phyloP scores from a whole-genome alignment of 2,113 vertebrate species.

The Sorex fumeus region DNA sequence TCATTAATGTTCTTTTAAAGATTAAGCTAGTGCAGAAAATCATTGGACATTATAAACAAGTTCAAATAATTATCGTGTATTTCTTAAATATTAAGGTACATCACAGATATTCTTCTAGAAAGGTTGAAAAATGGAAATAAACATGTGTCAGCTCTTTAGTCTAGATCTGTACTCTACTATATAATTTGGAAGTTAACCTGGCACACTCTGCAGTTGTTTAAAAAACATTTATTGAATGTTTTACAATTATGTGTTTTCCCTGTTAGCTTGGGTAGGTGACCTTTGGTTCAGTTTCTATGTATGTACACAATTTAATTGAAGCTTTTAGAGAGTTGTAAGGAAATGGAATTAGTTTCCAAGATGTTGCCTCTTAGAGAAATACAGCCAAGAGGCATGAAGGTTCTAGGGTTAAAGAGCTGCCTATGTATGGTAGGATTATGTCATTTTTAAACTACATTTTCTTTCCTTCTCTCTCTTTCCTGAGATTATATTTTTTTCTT shows the following conservation, averaged over 20 bases:
- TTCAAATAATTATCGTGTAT: slow-evolving; percentile 61
- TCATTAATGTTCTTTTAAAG: slow-evolving; percentile 59
- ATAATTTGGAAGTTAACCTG: slow-evolving; percentile 70
- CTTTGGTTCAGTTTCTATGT: slow-evolving; percentile 76
- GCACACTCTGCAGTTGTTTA: slow-evolving; percentile 52
- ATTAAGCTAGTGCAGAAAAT: slow-evolving; percentile 65
- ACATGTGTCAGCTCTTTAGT: not conserved
- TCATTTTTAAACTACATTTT: slow-evolving; percentile 54
- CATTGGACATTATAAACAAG: slow-evolving; percentile 52
- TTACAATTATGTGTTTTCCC: slow-evolving; percentile 73
- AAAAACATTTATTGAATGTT: slow-evolving; percentile 77
- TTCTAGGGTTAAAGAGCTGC: slow-evolving; percentile 68
- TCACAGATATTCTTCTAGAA: not conserved
- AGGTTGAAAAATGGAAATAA: slow-evolving; percentile 6
- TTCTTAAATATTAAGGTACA: slow-evolving; percentile 61
- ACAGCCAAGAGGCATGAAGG: slow-evolving; percentile 51
- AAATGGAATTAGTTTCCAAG: slow-evolving; percentile 73
- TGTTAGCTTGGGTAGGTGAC: slow-evolving; percentile 77
- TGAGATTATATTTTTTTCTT: slow-evolving; percentile 22
- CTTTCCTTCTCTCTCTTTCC: slow-evolving; percentile 4
- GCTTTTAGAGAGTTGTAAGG: slow-evolving; percentile 69
- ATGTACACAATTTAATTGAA: slow-evolving; percentile 77
- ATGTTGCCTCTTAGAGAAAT: slow-evolving; percentile 65
- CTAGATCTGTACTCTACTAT: not conserved
- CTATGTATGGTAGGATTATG: not conserved